Percentiles rank a stretch among this genome's conserved stretches.
Evolutionary conservation across 1,140 invertebrate genomes (phyloP).

Genomic region (Anoplophora glabripennis): DNA sequence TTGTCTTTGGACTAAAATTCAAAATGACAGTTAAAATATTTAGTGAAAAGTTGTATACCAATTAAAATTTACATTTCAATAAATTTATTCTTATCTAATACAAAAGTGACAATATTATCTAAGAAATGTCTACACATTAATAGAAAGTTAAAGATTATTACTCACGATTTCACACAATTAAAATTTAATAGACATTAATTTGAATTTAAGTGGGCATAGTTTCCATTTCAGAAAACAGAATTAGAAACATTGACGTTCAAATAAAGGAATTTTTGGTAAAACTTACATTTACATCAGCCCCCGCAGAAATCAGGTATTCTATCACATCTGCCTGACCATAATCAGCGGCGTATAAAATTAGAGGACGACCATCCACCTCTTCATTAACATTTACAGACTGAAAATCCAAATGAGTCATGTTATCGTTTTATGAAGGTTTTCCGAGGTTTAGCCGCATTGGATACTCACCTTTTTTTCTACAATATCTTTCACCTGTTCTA

Average conservation of each 20-base stretch:
- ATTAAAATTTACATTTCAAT: no score
- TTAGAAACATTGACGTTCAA: not conserved
- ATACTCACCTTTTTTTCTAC: conserved; percentile 76
- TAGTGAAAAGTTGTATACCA: no score
- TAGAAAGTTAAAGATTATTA: no score
- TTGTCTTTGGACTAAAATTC: conserved; percentile 77
- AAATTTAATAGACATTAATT: no score
- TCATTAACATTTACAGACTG: conserved; percentile 83
- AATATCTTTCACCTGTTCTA: conserved; percentile 84
- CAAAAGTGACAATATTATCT: no score
- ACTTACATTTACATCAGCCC: conserved; percentile 91
- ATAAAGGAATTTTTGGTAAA: no score
- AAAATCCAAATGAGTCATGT: conserved; percentile 33
- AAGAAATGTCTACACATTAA: no score
- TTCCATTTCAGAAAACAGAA: conserved; percentile 14
- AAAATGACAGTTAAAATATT: not conserved
- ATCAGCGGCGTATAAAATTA: conserved; percentile 89
- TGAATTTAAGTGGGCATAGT: no score
- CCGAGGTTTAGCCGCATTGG: not conserved
- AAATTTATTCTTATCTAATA: no score
- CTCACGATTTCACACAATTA: no score
- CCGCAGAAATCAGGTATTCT: conserved; percentile 81
- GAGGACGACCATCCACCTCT: conserved; percentile 80
- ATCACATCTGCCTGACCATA: conserved; percentile 92
- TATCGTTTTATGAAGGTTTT: not conserved